Percentiles rank a stretch among this genome's conserved stretches.
phyloP scores from a whole-genome alignment of 2,888 invertebrate species.

The Drosophila birchii region DNA sequence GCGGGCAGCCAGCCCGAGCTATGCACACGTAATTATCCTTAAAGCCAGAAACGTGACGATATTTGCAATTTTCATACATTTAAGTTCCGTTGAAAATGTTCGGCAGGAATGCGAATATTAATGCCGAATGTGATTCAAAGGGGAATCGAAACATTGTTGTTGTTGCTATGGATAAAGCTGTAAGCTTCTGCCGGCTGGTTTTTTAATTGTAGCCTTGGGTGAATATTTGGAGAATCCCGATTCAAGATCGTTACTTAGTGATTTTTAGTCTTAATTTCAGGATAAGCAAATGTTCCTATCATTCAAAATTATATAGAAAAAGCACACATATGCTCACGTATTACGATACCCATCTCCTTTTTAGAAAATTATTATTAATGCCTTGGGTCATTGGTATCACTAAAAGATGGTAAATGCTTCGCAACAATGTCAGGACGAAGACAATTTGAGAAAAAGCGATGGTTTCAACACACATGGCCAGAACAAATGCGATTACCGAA shows the following conservation, averaged over 20 bases:
- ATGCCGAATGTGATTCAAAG: slow-evolving; percentile 50
- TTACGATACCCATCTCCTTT: slow-evolving; percentile 11
- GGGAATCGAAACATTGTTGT: slow-evolving; percentile 14
- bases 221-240: background rate
- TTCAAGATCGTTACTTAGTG: background rate
- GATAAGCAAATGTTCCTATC: too few species aligned
- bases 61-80: slow-evolving; percentile 65
- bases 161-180: slow-evolving; percentile 17
- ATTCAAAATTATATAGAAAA: slow-evolving; percentile 4
- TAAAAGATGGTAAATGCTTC: slow-evolving; percentile 1
- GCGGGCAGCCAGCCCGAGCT: slow-evolving; percentile 19
- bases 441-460: slow-evolving; percentile 18
- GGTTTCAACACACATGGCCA: slow-evolving; percentile 19
- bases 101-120: slow-evolving; percentile 63
- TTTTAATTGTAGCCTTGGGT: slow-evolving; percentile 29
- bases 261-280: background rate
- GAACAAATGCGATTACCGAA: slow-evolving; percentile 47
- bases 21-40: slow-evolving; percentile 70
- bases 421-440: slow-evolving; percentile 19
- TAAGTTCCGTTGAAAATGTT: slow-evolving; percentile 56
- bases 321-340: background rate
- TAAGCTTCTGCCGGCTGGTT: slow-evolving; percentile 2
- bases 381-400: background rate
- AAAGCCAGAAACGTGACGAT: slow-evolving; percentile 72
- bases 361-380: slow-evolving; percentile 36